A percentile compares a stretch with the other conserved stretches of the same genome.
Evolutionary conservation across 2,113 vertebrate species (phyloP).

Genomic region (Leptodactylus fuscus): DNA sequence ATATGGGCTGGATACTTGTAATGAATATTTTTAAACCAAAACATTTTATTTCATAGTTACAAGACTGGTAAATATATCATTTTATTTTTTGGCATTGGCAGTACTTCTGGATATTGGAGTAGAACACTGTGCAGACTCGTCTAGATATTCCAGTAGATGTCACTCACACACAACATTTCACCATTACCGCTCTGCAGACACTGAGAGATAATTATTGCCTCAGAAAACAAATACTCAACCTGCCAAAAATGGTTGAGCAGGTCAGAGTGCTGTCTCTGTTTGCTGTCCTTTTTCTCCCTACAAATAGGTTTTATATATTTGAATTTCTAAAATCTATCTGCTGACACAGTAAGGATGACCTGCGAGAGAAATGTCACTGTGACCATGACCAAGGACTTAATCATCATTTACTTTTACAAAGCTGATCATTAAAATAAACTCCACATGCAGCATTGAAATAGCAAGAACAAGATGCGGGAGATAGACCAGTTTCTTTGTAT

Average conservation of each 20-base stretch:
- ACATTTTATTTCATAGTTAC: too few species aligned
- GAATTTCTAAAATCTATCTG: conserved; percentile 23
- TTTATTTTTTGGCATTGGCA: too few species aligned
- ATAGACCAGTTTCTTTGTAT: background rate
- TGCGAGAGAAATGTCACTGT: conserved; percentile 40
- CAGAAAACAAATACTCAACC: background rate
- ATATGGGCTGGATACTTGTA: too few species aligned
- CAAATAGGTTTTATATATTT: conserved; percentile 33
- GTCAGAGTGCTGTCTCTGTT: conserved; percentile 36
- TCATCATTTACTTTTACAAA: conserved; percentile 15
- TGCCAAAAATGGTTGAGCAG: conserved; percentile 51
- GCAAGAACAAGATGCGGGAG: background rate
- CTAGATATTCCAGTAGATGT: conserved; percentile 44
- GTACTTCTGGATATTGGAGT: too few species aligned
- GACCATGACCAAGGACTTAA: conserved; percentile 32
- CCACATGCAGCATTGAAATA: background rate
- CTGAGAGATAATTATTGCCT: conserved; percentile 28
- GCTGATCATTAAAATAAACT: conserved; percentile 31
- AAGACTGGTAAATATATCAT: too few species aligned
- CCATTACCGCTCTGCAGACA: background rate
- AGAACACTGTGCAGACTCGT: too few species aligned
- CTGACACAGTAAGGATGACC: conserved; percentile 31
- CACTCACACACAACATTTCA: background rate
- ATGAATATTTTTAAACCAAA: too few species aligned
- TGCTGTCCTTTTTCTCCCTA: conserved; percentile 45